Evolutionary conservation across 2,888 invertebrate species (phyloP).

Genomic region (Eupithecia exiguata): DNA sequence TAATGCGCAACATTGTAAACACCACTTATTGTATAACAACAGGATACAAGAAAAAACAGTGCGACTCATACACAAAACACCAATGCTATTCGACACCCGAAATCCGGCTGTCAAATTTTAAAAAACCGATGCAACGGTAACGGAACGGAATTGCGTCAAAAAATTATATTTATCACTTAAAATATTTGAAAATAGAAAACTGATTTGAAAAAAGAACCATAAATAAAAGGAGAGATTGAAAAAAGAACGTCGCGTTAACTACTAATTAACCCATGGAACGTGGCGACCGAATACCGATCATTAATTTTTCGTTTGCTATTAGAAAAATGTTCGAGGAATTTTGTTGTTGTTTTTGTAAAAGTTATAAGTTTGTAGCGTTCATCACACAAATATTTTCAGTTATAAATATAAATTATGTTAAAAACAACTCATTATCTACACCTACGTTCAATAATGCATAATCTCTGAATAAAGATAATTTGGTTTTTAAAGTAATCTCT

Average conservation of each 20-base stretch:
- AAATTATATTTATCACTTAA: conserved; percentile 74
- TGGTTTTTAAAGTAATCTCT: too few relatives aligned
- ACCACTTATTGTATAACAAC: conserved; percentile 40
- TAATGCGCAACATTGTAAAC: conserved; percentile 20
- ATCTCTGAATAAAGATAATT: too few relatives aligned
- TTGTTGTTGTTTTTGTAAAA: neutral
- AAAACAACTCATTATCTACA: too few relatives aligned
- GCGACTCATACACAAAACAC: conserved; percentile 51
- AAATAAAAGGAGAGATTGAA: conserved; percentile 37
- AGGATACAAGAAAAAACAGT: conserved; percentile 63
- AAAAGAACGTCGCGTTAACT: conserved; percentile 60
- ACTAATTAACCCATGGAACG: conserved; percentile 68
- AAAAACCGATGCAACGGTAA: conserved; percentile 64
- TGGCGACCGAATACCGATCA: conserved; percentile 23
- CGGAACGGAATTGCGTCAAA: conserved; percentile 75
- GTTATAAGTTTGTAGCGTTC: neutral
- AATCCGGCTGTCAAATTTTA: conserved; percentile 76
- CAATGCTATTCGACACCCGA: conserved; percentile 67
- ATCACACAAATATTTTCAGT: neutral
- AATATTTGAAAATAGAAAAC: conserved; percentile 53
- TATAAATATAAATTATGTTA: neutral
- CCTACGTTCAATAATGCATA: too few relatives aligned
- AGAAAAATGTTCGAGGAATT: conserved; percentile 24
- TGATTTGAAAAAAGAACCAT: conserved; percentile 7
- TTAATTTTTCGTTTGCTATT: conserved; percentile 29